Base-by-base conservation (phyloP, 2,113 vertebrate species). In the Coregonus clupeaformis region DNA sequence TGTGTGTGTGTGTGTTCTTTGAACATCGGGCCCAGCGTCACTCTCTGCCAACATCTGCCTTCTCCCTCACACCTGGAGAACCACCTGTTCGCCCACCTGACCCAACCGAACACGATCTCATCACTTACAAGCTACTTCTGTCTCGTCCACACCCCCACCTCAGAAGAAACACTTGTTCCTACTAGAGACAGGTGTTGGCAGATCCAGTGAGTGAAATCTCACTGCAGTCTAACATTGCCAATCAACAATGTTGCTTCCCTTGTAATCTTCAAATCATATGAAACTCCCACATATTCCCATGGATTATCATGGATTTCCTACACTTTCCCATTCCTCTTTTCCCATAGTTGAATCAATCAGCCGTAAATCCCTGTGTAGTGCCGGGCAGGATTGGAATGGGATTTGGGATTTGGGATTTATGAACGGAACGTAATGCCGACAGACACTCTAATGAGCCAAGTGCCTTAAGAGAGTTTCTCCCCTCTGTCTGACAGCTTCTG, bases 21-120 rank as follows among this genome's bases (percentile, higher is more conserved):
- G n/a, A n/a, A n/a, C n/a, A n/a, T n/a, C n/a, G n/a, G n/a, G n/a
- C n/a, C n/a, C n/a, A n/a, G n/a, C n/a, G n/a, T n/a, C n/a, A n/a
- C n/a, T n/a, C n/a, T n/a, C n/a, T n/a, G n/a, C n/a, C n/a, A n/a
- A n/a, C n/a, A n/a, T n/a, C n/a, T n/a, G n/a, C n/a, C n/a, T n/a
- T n/a, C n/a, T 59, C 63, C 63, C 63, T 16, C 14, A 42, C 65
- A 68, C 29, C 65, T n/a, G 65, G 30, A 36, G 65, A 3, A 68
- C 30, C 65, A 68, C 65, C 65, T 68, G 65, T 5, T 68, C 65
- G 42, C 14, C 30, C 65, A n/a, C 18, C 65, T 68, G 65, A 42
- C 65, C 4, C 18, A 22, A 12, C 3, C 27, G 1, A 27, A 27
- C 27, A 27, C 27, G 27, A 27, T 27, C 27, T 27, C 27, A 27